Conservation (phyloP, 2,888 invertebrate genomes). For the Nomada ruficornis region DNA sequence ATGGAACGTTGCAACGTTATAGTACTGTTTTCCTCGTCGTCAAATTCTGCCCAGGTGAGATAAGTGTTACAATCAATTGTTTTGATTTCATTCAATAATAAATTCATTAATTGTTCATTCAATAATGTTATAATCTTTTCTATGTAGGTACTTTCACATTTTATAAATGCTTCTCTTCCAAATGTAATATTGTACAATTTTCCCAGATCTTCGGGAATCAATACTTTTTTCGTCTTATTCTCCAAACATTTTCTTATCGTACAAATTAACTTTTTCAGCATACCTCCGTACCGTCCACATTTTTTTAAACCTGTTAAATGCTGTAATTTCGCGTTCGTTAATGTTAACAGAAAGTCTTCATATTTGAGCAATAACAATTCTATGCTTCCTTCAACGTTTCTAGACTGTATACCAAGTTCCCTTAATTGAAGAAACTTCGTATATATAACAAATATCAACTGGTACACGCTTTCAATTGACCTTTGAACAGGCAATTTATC, state of each 20-base stretch:
- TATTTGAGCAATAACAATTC: conserved; percentile 66
- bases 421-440: conserved; percentile 69
- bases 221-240: conserved; percentile 11
- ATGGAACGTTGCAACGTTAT: conserved; percentile 78
- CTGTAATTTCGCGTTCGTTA: conserved; percentile 65
- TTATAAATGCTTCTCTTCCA: conserved; percentile 64
- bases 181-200: conserved; percentile 76
- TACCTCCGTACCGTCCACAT: conserved; percentile 70
- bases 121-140: conserved; percentile 59
- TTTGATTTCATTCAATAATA: conserved; percentile 75
- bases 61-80: conserved; percentile 77
- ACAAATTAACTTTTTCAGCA: conserved; percentile 73
- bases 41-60: conserved; percentile 77
- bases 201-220: conserved; percentile 37
- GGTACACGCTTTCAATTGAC: conserved; percentile 58
- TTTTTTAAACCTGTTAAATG: conserved; percentile 52
- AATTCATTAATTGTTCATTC: conserved; percentile 66
- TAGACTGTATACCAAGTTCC: conserved; percentile 67
- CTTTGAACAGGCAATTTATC: conserved; percentile 72
- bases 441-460: conserved; percentile 65
- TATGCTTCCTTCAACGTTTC: conserved; percentile 59
- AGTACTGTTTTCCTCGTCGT: conserved; percentile 70
- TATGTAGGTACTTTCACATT: conserved; percentile 57
- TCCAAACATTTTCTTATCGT: conserved; percentile 67
- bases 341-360: conserved; percentile 73